Evolutionary conservation across 2,888 invertebrate species (phyloP).

Genomic region (Lasioglossum figueresi): DNA sequence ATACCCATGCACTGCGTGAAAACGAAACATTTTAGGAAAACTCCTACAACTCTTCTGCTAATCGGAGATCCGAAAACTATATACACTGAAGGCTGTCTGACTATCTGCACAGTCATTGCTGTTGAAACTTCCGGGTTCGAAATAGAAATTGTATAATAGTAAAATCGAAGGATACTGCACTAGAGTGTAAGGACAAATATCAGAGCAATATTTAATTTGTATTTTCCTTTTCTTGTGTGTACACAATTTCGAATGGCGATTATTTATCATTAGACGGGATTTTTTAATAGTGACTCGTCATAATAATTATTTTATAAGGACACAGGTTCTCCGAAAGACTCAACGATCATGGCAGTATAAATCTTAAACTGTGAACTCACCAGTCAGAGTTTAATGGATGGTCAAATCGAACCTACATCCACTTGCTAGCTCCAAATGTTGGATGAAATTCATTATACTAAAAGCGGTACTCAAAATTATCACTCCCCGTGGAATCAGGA

Average conservation of each 20-base stretch:
- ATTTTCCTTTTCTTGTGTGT: too few relatives aligned
- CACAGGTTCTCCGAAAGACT: not conserved
- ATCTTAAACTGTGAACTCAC: not conserved
- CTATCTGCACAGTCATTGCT: not conserved
- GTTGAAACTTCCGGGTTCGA: not conserved
- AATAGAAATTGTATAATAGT: not conserved
- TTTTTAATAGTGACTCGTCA: not conserved
- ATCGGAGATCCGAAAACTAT: not conserved
- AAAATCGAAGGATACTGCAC: not conserved
- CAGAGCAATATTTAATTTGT: too few relatives aligned
- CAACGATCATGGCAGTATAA: not conserved
- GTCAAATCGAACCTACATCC: not conserved
- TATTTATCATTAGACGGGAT: too few relatives aligned
- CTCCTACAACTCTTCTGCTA: not conserved
- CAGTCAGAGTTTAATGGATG: not conserved
- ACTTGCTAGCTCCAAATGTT: not conserved
- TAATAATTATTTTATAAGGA: not conserved
- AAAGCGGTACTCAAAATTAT: not conserved
- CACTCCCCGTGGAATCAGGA: not conserved
- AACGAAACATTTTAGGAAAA: not conserved
- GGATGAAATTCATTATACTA: not conserved
- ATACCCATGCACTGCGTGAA: constrained; percentile 61
- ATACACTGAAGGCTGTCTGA: not conserved
- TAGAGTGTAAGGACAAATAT: not conserved
- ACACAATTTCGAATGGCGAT: too few relatives aligned